Conservation (phyloP, 37 sponge, comb jelly and placozoan species). For the Sycon ciliatum region DNA sequence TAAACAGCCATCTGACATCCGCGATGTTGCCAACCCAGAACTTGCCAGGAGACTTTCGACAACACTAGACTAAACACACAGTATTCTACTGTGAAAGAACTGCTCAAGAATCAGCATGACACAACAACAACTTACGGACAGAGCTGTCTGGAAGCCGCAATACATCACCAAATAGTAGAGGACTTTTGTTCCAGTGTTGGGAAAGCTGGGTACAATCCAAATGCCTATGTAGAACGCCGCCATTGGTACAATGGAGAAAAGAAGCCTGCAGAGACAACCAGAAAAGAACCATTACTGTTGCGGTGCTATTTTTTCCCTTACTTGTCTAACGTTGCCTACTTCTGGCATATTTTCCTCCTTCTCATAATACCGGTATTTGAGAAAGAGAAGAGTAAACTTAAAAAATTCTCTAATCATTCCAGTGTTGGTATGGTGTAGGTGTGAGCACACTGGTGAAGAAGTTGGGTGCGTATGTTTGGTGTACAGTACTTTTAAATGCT, state of each 20-base stretch:
- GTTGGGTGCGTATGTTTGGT: too few relatives aligned
- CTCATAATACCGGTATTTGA: too few relatives aligned
- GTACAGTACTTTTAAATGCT: too few relatives aligned
- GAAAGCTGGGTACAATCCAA: slow-evolving; percentile 51
- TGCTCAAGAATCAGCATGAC: background rate
- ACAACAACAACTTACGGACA: slow-evolving; percentile 60
- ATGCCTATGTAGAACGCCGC: slow-evolving; percentile 41
- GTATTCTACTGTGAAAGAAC: background rate
- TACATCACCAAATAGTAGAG: slow-evolving; percentile 54
- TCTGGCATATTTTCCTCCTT: too few relatives aligned
- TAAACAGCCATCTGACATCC: too few relatives aligned
- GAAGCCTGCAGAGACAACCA: slow-evolving; percentile 30
- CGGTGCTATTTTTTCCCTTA: background rate
- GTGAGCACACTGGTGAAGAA: too few relatives aligned
- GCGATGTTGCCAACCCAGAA: too few relatives aligned
- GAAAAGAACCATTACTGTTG: background rate
- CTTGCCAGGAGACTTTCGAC: too few relatives aligned
- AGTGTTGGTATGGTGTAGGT: too few relatives aligned
- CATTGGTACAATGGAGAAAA: slow-evolving; percentile 37
- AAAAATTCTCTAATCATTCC: too few relatives aligned
- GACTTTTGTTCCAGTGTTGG: slow-evolving; percentile 18
- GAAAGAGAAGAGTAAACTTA: background rate
- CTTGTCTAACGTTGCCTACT: too few relatives aligned
- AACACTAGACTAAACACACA: too few relatives aligned
- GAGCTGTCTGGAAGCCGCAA: slow-evolving; percentile 41